Evolutionary conservation across 37 sponge, comb jelly and placozoan species (phyloP).

Genomic region (Spongilla lacustris): DNA sequence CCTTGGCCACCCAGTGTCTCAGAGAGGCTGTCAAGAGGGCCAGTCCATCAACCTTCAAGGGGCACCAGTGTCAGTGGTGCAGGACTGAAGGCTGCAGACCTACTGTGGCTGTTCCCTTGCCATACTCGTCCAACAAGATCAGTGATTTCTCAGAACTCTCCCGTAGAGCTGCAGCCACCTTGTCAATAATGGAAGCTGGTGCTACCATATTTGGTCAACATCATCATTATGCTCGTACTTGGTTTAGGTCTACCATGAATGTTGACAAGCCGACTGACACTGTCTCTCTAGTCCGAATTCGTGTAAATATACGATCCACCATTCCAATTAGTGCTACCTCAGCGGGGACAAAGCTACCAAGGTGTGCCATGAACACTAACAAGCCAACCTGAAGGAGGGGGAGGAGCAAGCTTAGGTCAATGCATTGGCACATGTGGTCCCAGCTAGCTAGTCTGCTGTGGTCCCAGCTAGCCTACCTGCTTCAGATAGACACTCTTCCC

Average conservation of each 20-base stretch:
- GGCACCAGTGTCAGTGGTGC: conserved; percentile 25
- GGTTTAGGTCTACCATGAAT: conserved; percentile 95
- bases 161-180: conserved; percentile 78
- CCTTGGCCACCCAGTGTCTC: conserved; percentile 72
- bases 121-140: conserved; percentile 95
- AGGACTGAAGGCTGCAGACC: conserved; percentile 20
- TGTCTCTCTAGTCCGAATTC: conserved; percentile 90
- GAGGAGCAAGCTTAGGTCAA: not conserved
- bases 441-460: too few relatives aligned
- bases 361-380: conserved; percentile 95
- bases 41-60: conserved; percentile 83
- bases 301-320: conserved; percentile 91
- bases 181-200: conserved; percentile 1
- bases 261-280: conserved; percentile 93
- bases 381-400: conserved; percentile 77
- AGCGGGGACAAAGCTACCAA: conserved; percentile 97
- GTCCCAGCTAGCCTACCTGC: conserved; percentile 79
- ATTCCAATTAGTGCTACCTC: conserved; percentile 84
- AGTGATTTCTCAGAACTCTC: conserved; percentile 68
- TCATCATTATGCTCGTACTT: conserved; percentile 50
- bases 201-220: not conserved
- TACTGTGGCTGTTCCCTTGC: conserved; percentile 96
- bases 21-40: conserved; percentile 79
- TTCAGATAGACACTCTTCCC: conserved; percentile 99
- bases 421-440: too few relatives aligned